Conservation (phyloP, 2,797 vertebrate genomes). For the Typhlichthys eigenmanni region DNA sequence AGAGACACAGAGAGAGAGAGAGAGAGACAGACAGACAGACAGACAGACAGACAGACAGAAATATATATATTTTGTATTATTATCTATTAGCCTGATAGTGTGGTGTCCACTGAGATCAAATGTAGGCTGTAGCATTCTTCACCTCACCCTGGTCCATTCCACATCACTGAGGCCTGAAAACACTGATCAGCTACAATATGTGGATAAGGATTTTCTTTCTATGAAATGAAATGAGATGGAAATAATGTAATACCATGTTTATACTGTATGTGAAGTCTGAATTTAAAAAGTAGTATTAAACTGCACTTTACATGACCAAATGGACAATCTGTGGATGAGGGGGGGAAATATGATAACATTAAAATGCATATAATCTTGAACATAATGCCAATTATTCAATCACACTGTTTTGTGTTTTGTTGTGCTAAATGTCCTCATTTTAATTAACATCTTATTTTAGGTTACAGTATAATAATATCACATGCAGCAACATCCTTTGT, state of each 20-base stretch:
- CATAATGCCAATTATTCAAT: constrained; percentile 74
- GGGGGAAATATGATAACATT: constrained; percentile 47
- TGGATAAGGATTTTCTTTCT: constrained; percentile 74
- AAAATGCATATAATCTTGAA: constrained; percentile 71
- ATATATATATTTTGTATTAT: constrained; percentile 56
- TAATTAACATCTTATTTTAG: background rate
- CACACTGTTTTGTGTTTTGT: constrained; percentile 67
- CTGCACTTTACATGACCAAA: constrained; percentile 80
- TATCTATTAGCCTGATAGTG: constrained; percentile 52
- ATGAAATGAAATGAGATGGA: constrained; percentile 73
- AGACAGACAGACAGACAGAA: background rate
- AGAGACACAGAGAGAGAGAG: background rate
- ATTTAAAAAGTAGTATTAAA: constrained; percentile 71
- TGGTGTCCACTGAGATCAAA: constrained; percentile 51
- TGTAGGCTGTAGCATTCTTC: constrained; percentile 55
- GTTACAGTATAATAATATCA: background rate
- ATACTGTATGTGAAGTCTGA: constrained; percentile 71
- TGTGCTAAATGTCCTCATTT: constrained; percentile 36
- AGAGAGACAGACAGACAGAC: no score
- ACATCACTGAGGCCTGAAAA: constrained; percentile 67
- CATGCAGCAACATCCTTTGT: background rate
- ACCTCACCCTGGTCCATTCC: constrained; percentile 22
- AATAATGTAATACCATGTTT: constrained; percentile 67
- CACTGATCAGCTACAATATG: constrained; percentile 62
- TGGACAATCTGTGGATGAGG: constrained; percentile 76